Evolutionary conservation across 1,140 invertebrate genomes (phyloP).

Genomic region (Drosophila tropicalis): DNA sequence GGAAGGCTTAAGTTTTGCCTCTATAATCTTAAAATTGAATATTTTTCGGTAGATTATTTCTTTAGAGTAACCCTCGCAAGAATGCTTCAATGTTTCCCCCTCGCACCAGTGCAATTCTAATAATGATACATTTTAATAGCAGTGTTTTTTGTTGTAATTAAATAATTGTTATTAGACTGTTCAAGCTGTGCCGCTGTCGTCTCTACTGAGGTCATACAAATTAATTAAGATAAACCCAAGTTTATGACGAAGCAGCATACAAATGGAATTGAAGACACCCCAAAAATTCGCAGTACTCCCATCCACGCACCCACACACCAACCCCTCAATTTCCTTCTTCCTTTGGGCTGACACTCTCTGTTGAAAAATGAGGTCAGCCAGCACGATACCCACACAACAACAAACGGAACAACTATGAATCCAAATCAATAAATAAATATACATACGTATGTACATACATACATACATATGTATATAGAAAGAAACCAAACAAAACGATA

Average conservation of each 20-base stretch:
- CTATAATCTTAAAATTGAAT: too few relatives aligned
- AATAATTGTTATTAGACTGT: constrained; percentile 20
- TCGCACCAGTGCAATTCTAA: background rate
- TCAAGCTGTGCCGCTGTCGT: constrained; percentile 1
- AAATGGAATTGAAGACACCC: constrained; percentile 19
- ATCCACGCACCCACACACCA: background rate
- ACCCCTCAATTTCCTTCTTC: background rate
- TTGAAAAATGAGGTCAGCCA: constrained; percentile 30
- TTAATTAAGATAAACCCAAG: constrained; percentile 44
- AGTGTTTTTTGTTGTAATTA: constrained; percentile 51
- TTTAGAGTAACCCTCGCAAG: too few relatives aligned
- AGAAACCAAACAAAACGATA: constrained; percentile 3
- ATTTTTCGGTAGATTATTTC: too few relatives aligned
- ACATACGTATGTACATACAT: too few relatives aligned
- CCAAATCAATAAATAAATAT: constrained; percentile 1
- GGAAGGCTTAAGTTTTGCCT: too few relatives aligned
- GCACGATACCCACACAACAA: background rate
- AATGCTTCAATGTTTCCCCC: background rate
- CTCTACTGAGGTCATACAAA: constrained; percentile 28
- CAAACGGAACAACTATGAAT: constrained; percentile 1
- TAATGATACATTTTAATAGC: constrained; percentile 25
- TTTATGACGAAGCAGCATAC: constrained; percentile 12
- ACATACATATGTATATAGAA: too few relatives aligned
- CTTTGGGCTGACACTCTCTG: background rate
- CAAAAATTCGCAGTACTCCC: background rate